Percentiles rank a stretch among this genome's conserved stretches.
Evolutionary conservation across 2,797 vertebrate species (phyloP).

Genomic region (Bucorvus abyssinicus): DNA sequence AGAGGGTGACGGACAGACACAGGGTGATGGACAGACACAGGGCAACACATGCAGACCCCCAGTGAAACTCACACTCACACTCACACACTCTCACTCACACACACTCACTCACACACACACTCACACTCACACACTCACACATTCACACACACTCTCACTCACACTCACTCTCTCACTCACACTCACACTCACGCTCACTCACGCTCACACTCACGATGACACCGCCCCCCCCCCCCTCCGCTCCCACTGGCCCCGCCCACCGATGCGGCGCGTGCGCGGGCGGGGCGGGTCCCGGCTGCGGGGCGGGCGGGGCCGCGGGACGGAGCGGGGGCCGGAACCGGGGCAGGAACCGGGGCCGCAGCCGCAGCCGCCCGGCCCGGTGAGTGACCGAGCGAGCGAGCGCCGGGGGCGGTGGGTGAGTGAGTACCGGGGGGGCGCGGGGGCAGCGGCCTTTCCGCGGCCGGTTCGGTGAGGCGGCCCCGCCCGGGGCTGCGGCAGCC

Average conservation of each 20-base stretch:
- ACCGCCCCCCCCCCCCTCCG: accelerated
- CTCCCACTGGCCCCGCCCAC: background rate
- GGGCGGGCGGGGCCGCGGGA: background rate
- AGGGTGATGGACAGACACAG: too few species aligned
- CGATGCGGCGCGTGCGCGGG: background rate
- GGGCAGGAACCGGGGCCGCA: background rate
- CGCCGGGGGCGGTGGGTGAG: background rate
- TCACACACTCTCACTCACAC: too few species aligned
- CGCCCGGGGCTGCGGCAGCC: background rate
- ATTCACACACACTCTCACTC: background rate
- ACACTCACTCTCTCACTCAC: background rate
- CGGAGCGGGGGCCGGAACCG: too few species aligned
- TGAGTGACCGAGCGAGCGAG: background rate
- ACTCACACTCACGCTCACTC: background rate
- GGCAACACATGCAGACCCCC: too few species aligned
- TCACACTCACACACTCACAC: background rate
- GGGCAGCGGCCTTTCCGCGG: background rate
- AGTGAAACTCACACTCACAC: too few species aligned
- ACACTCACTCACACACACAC: too few species aligned
- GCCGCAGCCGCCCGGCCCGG: background rate
- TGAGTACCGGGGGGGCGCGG: background rate
- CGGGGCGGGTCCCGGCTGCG: background rate
- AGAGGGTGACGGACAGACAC: too few species aligned
- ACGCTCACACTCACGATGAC: too few species aligned
- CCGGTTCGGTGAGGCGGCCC: background rate